Percentiles rank a stretch among this genome's conserved stretches.
Evolutionary conservation across 2,797 vertebrate species (phyloP).

Genomic region (Tympanoctomys barrerae): DNA sequence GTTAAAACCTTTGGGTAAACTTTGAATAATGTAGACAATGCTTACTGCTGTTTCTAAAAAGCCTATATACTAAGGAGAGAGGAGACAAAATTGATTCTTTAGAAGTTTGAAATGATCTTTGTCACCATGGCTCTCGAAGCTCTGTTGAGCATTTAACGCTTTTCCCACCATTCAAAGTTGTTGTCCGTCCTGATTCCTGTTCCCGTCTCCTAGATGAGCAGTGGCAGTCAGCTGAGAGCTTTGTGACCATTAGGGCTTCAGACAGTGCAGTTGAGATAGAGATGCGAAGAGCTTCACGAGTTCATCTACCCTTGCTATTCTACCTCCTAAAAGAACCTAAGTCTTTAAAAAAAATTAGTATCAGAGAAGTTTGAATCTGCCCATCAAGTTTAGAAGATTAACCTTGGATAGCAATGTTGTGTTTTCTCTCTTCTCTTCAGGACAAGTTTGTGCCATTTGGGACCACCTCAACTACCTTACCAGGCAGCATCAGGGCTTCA

Average conservation of each 20-base stretch:
- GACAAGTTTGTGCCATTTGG: slow-evolving; percentile 78
- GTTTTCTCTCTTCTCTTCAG: slow-evolving; percentile 83
- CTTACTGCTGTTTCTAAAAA: slow-evolving; percentile 54
- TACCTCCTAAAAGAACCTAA: slow-evolving; percentile 13
- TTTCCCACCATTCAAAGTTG: slow-evolving; percentile 31
- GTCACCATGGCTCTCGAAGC: not conserved
- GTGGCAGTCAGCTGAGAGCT: not conserved
- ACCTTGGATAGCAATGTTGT: slow-evolving; percentile 76
- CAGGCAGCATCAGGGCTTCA: slow-evolving; percentile 75
- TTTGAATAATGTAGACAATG: not conserved
- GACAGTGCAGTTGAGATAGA: not conserved
- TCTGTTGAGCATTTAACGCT: not conserved
- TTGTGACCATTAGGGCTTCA: not conserved
- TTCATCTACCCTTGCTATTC: slow-evolving; percentile 33
- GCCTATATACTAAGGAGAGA: not conserved
- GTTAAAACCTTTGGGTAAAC: slow-evolving; percentile 13
- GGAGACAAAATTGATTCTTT: not conserved
- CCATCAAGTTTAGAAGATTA: slow-evolving; percentile 54
- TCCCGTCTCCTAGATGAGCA: not conserved
- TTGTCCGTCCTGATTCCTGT: not conserved
- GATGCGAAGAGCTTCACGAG: not conserved
- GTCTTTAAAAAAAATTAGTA: not conserved
- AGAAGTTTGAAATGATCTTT: not conserved
- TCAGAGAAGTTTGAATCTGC: slow-evolving; percentile 51
- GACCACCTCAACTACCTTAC: slow-evolving; percentile 73